Evolutionary conservation across 2,113 vertebrate genomes (phyloP), one percentile per base, ranked within the genome.

Genomic region (Porphyrio hochstetteri): DNA sequence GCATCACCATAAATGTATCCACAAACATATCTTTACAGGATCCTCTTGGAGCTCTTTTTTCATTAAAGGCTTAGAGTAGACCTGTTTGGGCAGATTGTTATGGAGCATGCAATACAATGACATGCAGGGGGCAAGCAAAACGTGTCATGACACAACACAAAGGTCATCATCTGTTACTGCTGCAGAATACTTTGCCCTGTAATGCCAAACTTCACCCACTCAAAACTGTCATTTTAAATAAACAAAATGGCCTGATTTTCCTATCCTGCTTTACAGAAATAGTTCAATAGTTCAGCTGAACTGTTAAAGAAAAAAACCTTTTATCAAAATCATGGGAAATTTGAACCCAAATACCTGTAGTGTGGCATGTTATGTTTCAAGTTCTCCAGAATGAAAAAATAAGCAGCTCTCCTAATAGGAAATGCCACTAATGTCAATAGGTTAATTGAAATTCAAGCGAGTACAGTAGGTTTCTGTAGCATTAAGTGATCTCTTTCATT

Each of bases 401-500:
- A 77, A 42, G 19, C 71, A 75, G 35, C 48, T 80, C 93, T 94
- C 24, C 16, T 78, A 68, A 75, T 35, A 42, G 52, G 36, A 35
- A 80, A 19, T 86, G 36, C 36, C 19, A 53, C 9, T 75, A 40
- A 40, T 36, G 10, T 56, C 42, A 56, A 60, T 11, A 81, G 6
- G 23, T 68, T 86, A 84, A 78, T 46, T 63, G 52, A 80, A 70
- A 44, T 77, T 82, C 33, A 90, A 48, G 33, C 0, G 1, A 81
- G 60, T 64, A 18, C 21, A 11, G 36, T 75, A 53, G 21, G 17
- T 48, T 94, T 88, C 63, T 93, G 12, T 56, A 78, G 53, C 69
- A 67, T 90, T 86, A 86, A 96, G 31, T 27, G n/a, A 5, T 89
- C 35, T 85, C 35, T 95, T 65, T 96, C 33, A 8, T 74, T 97